These are phyloP conservation scores for Papilio elwesi DNA, from an alignment of 2,888 invertebrate genomes.

Conservation along the genomic window DNA sequence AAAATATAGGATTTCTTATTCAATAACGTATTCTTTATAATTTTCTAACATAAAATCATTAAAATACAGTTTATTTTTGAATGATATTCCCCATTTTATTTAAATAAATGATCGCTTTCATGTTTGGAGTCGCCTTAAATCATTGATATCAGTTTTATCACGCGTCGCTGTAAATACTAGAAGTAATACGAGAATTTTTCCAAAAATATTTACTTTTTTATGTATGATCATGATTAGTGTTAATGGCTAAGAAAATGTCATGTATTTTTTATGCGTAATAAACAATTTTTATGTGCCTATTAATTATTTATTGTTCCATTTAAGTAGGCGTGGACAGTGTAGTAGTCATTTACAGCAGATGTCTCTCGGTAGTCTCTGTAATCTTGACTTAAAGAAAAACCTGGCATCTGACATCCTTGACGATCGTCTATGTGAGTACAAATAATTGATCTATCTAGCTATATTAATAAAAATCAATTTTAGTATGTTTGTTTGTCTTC, in stretches of 20 bases:
- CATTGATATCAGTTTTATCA: slow-evolving; percentile 25
- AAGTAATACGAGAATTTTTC: background rate
- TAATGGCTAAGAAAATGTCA: slow-evolving; percentile 3
- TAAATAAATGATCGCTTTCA: background rate
- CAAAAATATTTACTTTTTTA: slow-evolving; percentile 6
- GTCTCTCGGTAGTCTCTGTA: too few species aligned
- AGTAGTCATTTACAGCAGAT: background rate
- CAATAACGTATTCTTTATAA: background rate
- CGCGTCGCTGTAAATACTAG: slow-evolving; percentile 4
- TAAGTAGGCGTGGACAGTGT: too few species aligned
- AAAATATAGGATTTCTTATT: too few species aligned
- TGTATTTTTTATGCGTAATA: slow-evolving; percentile 11
- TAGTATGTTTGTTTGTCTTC: too few species aligned
- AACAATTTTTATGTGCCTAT: slow-evolving; percentile 7
- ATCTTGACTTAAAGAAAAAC: too few species aligned
- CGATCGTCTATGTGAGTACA: too few species aligned
- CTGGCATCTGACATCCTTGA: too few species aligned
- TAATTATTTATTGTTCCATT: slow-evolving; percentile 14
- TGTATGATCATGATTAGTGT: slow-evolving; percentile 15
- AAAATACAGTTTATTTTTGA: background rate
- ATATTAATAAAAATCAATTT: too few species aligned
- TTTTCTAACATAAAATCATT: background rate
- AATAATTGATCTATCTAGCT: too few species aligned
- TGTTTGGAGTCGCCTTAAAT: slow-evolving; percentile 26
- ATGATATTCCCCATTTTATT: background rate